Conservation (phyloP, 2,113 vertebrate species). For the Clarias macrocephalus region DNA sequence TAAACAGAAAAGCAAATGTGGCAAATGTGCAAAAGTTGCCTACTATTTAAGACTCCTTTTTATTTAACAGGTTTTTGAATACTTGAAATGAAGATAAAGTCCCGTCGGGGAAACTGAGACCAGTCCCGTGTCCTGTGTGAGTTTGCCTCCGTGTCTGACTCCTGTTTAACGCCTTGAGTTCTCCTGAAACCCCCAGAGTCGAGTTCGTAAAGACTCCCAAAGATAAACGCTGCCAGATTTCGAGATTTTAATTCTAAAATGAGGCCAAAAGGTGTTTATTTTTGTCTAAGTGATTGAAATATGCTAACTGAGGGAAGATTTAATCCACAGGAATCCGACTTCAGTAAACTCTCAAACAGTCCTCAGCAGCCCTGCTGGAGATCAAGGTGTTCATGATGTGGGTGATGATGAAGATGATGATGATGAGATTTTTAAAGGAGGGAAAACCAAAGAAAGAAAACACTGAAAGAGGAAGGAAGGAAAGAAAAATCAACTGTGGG, state of each 20-base stretch:
- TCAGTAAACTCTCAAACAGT: not conserved
- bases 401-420: not conserved
- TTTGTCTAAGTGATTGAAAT: not conserved
- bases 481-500: too few species aligned
- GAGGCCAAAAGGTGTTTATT: not conserved
- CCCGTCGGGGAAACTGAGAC: not conserved
- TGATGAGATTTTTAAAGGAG: not conserved
- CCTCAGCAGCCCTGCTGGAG: not conserved
- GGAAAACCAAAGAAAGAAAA: not conserved
- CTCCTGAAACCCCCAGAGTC: not conserved
- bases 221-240: not conserved
- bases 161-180: not conserved
- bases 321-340: not conserved
- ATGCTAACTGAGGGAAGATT: not conserved
- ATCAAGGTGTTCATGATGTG: not conserved
- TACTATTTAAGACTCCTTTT: slow-evolving; percentile 27
- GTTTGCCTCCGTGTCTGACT: not conserved
- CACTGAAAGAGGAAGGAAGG: too few species aligned
- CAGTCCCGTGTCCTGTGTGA: slow-evolving; percentile 1
- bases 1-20: slow-evolving; percentile 11
- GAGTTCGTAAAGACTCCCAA: not conserved
- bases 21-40: not conserved
- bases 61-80: slow-evolving; percentile 43
- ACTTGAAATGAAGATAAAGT: slow-evolving; percentile 50
- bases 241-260: not conserved